Conservation (phyloP, 2,888 invertebrate genomes). For the Brachynemurus nebulosus region DNA sequence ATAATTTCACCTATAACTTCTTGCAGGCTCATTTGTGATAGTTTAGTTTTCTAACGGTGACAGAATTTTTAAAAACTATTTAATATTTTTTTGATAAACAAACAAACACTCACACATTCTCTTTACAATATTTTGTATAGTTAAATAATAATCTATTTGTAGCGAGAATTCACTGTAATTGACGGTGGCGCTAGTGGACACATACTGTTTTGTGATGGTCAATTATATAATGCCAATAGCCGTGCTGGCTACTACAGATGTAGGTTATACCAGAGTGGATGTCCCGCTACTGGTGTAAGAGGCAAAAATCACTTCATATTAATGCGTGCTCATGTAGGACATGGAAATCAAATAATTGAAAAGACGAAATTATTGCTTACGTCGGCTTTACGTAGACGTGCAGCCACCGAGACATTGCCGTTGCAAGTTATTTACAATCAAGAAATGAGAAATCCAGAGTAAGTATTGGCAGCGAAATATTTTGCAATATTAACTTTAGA, state of each 20-base stretch:
- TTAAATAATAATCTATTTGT: background rate
- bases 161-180: conserved; percentile 2
- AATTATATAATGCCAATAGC: conserved; percentile 5
- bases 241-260: conserved; percentile 6
- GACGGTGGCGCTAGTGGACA: background rate
- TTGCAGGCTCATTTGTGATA: too few species aligned
- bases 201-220: conserved; percentile 6
- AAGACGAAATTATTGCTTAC: conserved; percentile 6
- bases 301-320: conserved; percentile 1
- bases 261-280: conserved; percentile 6
- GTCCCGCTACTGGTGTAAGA: conserved; percentile 7
- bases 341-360: conserved; percentile 7
- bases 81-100: too few species aligned
- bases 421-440: conserved; percentile 7
- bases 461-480: background rate
- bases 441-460: conserved; percentile 9
- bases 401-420: background rate
- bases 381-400: background rate
- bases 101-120: too few species aligned
- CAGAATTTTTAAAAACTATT: too few species aligned
- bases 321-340: conserved; percentile 2
- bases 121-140: too few species aligned
- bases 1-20: too few species aligned
- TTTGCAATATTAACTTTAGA: background rate
- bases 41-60: too few species aligned